Conservation (phyloP, 2,888 invertebrate genomes). For the Antitype chi region DNA sequence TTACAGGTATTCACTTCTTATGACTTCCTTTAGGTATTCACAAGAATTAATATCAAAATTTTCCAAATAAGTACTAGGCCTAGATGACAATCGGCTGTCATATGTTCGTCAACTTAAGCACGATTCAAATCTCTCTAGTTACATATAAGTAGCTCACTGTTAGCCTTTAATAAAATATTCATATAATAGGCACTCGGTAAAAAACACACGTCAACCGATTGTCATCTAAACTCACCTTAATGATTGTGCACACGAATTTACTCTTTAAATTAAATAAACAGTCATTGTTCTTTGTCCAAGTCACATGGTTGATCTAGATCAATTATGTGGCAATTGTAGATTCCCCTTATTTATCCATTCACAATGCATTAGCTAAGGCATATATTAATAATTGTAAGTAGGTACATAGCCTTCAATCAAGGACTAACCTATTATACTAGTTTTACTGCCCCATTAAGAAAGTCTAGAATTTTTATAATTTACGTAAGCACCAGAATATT, state of each 20-base stretch:
- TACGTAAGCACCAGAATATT: no score
- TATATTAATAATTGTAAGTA: conserved; percentile 20
- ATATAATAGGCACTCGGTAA: conserved; percentile 10
- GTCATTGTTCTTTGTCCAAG: conserved; percentile 28
- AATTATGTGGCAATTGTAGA: conserved; percentile 29
- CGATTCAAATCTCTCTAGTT: conserved; percentile 35
- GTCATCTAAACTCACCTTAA: conserved; percentile 29
- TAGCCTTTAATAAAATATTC: neutral
- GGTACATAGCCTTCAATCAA: conserved; percentile 20
- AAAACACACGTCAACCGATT: conserved; percentile 24
- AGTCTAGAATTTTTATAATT: neutral
- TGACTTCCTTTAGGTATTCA: neutral
- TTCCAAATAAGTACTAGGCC: conserved; percentile 1
- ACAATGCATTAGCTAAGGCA: conserved; percentile 23
- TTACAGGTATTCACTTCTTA: neutral
- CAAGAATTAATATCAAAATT: neutral
- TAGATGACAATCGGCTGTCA: conserved; percentile 40
- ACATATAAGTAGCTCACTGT: conserved; percentile 1
- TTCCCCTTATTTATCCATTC: conserved; percentile 31
- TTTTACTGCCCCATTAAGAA: conserved; percentile 1
- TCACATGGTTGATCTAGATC: conserved; percentile 4
- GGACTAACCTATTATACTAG: neutral
- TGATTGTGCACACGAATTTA: conserved; percentile 40
- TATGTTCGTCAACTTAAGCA: conserved; percentile 1
- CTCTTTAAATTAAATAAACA: conserved; percentile 31